phyloP scores from a whole-genome alignment of 2,113 vertebrate species.

The Laterallus jamaicensis region DNA sequence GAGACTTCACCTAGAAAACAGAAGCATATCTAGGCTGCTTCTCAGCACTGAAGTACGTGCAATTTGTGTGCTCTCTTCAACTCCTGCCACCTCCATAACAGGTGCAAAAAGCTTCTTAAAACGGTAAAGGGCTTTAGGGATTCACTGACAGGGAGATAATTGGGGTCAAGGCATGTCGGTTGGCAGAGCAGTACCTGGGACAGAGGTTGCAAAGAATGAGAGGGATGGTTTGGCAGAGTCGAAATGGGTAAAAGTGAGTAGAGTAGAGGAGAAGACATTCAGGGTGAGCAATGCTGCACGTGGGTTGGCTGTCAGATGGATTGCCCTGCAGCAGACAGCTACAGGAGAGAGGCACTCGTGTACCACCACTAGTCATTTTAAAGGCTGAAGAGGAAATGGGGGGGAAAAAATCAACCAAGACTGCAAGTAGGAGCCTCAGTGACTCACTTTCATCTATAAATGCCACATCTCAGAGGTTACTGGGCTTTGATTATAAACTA shows the following conservation, averaged over 20 bases:
- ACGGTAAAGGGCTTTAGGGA: background rate
- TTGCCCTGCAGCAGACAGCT: background rate
- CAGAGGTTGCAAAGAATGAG: background rate
- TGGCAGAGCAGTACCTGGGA: background rate
- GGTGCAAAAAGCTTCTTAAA: slow-evolving; percentile 15
- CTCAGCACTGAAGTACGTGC: background rate
- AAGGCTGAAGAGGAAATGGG: background rate
- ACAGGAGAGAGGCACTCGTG: background rate
- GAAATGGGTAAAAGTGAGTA: background rate
- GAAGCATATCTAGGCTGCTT: background rate
- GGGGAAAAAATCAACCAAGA: background rate
- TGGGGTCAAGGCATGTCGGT: background rate
- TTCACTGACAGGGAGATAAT: background rate
- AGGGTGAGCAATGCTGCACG: fast-evolving
- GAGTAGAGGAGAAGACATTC: background rate
- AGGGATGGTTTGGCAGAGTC: background rate
- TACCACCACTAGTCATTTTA: background rate
- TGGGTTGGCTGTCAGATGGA: background rate
- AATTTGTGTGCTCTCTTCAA: background rate
- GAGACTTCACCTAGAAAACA: background rate
- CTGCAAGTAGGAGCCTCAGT: background rate
- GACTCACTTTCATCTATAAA: slow-evolving; percentile 6
- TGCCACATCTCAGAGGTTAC: background rate
- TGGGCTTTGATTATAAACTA: background rate
- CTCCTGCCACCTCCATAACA: background rate